Conservation (phyloP, 2,888 invertebrate species). For the Volucella inanis region DNA sequence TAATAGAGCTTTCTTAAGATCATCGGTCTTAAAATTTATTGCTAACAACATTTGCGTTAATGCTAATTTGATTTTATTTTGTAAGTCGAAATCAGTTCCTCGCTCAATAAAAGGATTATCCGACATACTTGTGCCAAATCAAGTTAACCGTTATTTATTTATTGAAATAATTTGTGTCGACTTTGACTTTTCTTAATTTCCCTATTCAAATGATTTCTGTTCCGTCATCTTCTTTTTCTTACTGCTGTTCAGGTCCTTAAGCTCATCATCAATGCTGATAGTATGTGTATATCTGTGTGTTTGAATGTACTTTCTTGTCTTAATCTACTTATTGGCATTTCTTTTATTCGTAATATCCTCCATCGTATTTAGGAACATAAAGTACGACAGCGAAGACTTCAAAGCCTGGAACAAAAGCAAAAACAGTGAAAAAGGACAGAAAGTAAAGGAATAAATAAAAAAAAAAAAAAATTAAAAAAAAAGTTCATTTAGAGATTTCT, state of each 20-base stretch:
- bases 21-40: too few relatives aligned
- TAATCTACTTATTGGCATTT: conserved; percentile 58
- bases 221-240: neutral
- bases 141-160: conserved; percentile 31
- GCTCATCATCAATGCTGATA: neutral
- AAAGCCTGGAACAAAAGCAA: conserved; percentile 8
- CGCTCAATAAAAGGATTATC: neutral
- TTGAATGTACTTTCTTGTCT: conserved; percentile 2
- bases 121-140: conserved; percentile 8
- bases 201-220: conserved; percentile 17
- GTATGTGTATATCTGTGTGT: neutral
- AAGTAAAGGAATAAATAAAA: neutral
- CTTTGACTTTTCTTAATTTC: conserved; percentile 25
- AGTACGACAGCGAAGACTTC: conserved; percentile 61
- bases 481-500: conserved; percentile 50
- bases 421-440: neutral
- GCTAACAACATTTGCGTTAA: too few relatives aligned
- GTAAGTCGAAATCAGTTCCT: too few relatives aligned
- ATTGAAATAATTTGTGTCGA: conserved; percentile 38
- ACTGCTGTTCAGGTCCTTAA: too few relatives aligned
- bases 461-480: neutral
- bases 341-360: conserved; percentile 57
- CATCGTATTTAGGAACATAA: conserved; percentile 70
- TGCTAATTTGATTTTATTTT: too few relatives aligned
- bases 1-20: too few relatives aligned